A percentile compares a stretch with the other conserved stretches of the same genome.
These are phyloP conservation scores for Stenchaetothrips biformis DNA, from an alignment of 2,888 invertebrate genomes.

Conservation along the genomic window DNA sequence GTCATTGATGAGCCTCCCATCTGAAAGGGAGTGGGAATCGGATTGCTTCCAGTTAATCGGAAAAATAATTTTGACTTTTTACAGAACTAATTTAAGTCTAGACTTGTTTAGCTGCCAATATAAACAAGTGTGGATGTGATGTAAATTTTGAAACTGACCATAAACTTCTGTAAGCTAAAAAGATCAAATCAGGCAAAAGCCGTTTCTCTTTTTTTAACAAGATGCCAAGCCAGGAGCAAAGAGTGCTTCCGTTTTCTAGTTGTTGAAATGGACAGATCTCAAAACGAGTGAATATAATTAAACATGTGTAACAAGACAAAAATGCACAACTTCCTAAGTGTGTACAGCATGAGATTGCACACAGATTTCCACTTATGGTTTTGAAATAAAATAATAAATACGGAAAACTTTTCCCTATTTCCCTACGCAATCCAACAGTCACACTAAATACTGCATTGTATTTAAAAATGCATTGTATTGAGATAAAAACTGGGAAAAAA, in stretches of 20 bases:
- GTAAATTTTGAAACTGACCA: background rate
- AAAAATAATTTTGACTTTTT: background rate
- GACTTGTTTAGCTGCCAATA: constrained; percentile 14
- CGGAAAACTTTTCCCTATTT: background rate
- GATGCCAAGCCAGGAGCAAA: background rate
- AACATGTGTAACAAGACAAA: too few relatives aligned
- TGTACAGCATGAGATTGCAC: background rate
- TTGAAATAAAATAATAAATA: background rate
- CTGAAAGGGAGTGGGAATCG: background rate
- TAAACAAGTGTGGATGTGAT: constrained; percentile 11
- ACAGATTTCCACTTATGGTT: background rate
- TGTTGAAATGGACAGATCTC: background rate
- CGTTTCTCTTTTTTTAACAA: background rate
- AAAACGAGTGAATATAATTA: background rate
- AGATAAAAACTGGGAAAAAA: too few relatives aligned
- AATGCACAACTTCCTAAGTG: background rate
- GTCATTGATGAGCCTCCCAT: background rate
- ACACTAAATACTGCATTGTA: too few relatives aligned
- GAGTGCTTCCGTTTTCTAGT: background rate
- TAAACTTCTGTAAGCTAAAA: background rate
- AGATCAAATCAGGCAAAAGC: background rate
- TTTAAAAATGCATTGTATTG: too few relatives aligned
- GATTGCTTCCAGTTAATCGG: constrained; percentile 12
- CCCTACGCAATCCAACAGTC: too few relatives aligned
- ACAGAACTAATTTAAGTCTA: background rate